A percentile compares a stretch with the other conserved stretches of the same genome.
Evolutionary conservation across 2,797 vertebrate species (phyloP).

Genomic region (Leucoraja ocellata): DNA sequence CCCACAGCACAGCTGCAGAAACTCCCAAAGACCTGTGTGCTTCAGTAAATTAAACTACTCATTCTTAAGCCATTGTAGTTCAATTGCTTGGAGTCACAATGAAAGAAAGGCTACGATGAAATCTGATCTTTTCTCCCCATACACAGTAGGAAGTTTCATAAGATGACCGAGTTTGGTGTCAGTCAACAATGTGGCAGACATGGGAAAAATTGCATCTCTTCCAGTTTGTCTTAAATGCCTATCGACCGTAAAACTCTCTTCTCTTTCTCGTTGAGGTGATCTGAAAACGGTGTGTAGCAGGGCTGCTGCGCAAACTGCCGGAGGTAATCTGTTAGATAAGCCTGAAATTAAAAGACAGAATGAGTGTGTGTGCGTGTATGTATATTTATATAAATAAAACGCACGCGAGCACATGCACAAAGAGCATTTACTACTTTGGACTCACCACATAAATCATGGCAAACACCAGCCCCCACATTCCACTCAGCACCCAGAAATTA

Average conservation of each 20-base stretch:
- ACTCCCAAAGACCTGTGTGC: not conserved
- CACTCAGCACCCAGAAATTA: no score
- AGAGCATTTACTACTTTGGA: not conserved
- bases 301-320: constrained; percentile 96
- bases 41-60: not conserved
- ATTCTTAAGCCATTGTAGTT: not conserved
- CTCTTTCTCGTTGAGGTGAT: constrained; percentile 85
- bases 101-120: constrained; percentile 16
- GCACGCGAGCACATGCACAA: no score
- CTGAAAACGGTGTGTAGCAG: constrained; percentile 89
- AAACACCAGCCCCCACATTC: not conserved
- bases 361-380: not conserved
- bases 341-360: constrained; percentile 16
- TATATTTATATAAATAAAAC: no score
- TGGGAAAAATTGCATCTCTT: not conserved
- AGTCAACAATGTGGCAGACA: not conserved
- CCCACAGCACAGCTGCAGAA: constrained; percentile 32
- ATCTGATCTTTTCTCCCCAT: not conserved
- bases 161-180: not conserved
- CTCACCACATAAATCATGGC: not conserved
- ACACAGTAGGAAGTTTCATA: not conserved
- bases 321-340: constrained; percentile 90
- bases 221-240: constrained; percentile 66
- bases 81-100: constrained; percentile 20
- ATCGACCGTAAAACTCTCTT: constrained; percentile 85